Percentiles rank a stretch among this genome's conserved stretches.
These are phyloP conservation scores for Drosophila emarginata DNA, from an alignment of 2,888 invertebrate genomes.

Conservation along the genomic window DNA sequence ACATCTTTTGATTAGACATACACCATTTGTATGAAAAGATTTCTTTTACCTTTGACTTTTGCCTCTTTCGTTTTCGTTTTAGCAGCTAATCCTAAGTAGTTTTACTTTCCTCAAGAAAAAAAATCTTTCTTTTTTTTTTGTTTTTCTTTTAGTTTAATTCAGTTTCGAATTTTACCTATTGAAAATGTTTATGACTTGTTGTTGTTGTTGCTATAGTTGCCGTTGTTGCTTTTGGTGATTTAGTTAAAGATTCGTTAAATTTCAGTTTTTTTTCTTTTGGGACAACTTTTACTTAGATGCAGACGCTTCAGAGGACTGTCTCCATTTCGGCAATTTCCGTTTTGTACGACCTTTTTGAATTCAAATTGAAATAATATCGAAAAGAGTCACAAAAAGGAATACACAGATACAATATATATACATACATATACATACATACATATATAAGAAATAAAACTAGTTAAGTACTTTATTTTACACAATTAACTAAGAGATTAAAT, in stretches of 20 bases:
- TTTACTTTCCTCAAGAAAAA: constrained; percentile 20
- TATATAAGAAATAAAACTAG: neutral
- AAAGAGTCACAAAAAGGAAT: neutral
- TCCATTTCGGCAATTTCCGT: constrained; percentile 94
- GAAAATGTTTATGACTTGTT: neutral
- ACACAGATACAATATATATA: neutral
- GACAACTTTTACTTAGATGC: neutral
- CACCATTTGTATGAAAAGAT: constrained; percentile 26
- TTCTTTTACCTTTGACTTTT: constrained; percentile 37
- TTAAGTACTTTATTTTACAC: no score
- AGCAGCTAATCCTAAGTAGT: constrained; percentile 18
- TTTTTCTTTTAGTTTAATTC: neutral
- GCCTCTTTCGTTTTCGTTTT: constrained; percentile 12
- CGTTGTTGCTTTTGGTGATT: neutral
- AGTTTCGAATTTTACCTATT: neutral
- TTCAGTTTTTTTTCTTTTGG: neutral
- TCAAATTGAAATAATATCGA: neutral
- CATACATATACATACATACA: neutral
- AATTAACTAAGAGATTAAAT: no score
- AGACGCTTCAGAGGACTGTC: constrained; percentile 87
- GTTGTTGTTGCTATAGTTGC: constrained; percentile 14
- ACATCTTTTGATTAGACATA: constrained; percentile 74
- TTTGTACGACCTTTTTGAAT: constrained; percentile 83
- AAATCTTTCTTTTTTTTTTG: neutral
- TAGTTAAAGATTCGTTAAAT: neutral